phyloP scores from a whole-genome alignment of 2,113 vertebrate species.

The Corythoichthys haematopterus region DNA sequence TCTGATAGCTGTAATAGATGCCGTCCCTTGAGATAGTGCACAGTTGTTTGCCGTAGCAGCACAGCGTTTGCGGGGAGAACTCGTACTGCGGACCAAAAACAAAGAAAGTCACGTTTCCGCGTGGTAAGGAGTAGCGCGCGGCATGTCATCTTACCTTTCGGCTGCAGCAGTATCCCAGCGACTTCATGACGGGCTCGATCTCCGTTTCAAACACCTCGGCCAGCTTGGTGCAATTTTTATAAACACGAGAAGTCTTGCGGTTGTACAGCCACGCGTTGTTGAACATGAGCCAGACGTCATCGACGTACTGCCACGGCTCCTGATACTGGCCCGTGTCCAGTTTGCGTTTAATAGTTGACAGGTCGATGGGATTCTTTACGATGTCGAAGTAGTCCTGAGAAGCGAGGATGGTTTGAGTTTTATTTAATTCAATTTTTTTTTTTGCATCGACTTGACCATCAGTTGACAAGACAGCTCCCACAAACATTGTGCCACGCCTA shows the following conservation, averaged over 20 bases:
- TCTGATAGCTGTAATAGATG: constrained; percentile 98
- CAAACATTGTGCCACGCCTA: no score
- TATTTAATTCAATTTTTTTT: no score
- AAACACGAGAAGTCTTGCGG: constrained; percentile 95
- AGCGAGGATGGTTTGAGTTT: background rate
- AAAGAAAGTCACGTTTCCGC: background rate
- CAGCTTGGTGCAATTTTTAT: constrained; percentile 97
- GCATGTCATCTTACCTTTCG: constrained; percentile 79
- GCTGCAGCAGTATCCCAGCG: constrained; percentile 95
- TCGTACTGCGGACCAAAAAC: constrained; percentile 81
- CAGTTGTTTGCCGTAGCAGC: constrained; percentile 97
- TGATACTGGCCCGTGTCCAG: constrained; percentile 97
- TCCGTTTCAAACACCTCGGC: constrained; percentile 96
- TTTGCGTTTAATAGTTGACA: constrained; percentile 97
- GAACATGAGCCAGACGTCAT: constrained; percentile 98
- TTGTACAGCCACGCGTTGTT: constrained; percentile 99
- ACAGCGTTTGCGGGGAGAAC: constrained; percentile 97
- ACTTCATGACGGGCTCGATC: constrained; percentile 97
- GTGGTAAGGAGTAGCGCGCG: background rate
- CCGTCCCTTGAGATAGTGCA: constrained; percentile 96
- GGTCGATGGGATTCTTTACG: constrained; percentile 95
- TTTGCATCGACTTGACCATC: no score
- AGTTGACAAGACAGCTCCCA: no score
- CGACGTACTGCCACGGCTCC: constrained; percentile 98
- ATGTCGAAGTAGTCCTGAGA: constrained; percentile 97